Percentiles rank a stretch among this genome's conserved stretches.
Conservation (phyloP, 1,140 invertebrate genomes). For the Phenacoccus solenopsis region DNA sequence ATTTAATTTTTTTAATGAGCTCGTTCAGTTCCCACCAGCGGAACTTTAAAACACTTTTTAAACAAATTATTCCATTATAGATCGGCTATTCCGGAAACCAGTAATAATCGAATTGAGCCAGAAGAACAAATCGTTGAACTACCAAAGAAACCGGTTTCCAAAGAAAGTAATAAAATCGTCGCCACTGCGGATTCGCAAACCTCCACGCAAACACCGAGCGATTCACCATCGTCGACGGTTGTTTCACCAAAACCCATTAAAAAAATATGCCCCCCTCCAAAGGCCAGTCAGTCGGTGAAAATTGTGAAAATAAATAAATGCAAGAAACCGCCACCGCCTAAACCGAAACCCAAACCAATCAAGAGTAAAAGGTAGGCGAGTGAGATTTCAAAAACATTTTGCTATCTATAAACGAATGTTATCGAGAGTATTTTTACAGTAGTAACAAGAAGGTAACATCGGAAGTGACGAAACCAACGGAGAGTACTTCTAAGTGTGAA, state of each 20-base stretch:
- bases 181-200: background rate
- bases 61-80: background rate
- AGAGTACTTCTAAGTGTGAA: constrained; percentile 34
- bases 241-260: background rate
- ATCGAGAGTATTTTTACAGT: too few species aligned
- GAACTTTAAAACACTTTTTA: too few species aligned
- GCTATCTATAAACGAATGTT: too few species aligned
- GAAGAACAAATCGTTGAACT: background rate
- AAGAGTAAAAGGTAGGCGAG: background rate
- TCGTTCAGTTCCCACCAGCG: too few species aligned
- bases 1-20: too few species aligned
- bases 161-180: background rate
- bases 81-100: background rate
- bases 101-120: background rate
- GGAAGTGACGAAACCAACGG: background rate
- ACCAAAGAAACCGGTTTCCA: background rate
- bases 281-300: background rate
- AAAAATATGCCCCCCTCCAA: background rate
- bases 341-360: background rate
- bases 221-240: background rate
- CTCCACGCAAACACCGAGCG: background rate
- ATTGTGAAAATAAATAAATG: constrained; percentile 4
- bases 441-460: background rate
- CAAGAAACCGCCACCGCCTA: background rate
- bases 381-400: too few species aligned